Evolutionary conservation across 2,797 vertebrate species (phyloP), one percentile per base, ranked within the genome.

Genomic region (Limnodromus scolopaceus): DNA sequence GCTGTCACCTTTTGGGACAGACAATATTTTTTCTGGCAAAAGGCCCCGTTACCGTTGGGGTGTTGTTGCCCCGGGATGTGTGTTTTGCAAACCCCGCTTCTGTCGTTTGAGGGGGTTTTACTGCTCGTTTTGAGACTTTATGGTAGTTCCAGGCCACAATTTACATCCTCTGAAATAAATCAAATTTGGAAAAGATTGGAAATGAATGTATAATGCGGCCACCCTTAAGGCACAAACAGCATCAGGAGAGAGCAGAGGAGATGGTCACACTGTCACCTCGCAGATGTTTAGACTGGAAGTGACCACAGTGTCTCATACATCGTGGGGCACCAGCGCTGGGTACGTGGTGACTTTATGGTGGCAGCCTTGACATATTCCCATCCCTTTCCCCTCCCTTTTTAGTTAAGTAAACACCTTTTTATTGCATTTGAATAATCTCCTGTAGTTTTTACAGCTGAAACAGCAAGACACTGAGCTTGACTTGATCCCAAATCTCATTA

Each of bases 1-100:
- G 65, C 91, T 75, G 80, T 83, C 95, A 34, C 12, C 3, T n/a
- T 64, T 71, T 86, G 92, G 85, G 94, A 43, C 65, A 36, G 60
- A 22, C 49, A 32, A 51, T 89, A 46, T 77, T 95, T 89, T 69
- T 84, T 43, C 61, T 90, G 95, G 95, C 93, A 10, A 30, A 57
- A 41, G 0, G 19, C 34, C 3, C 22, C 2, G 27, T 72, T 74
- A 17, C 60, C 43, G 10, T 22, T 19, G 48, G 61, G 49, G 20
- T 68, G 81, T 36, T 41, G 49, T 43, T 76, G 57, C 45, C n/a
- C 69, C 2, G 11, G 86, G 54, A 66, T 69, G 66, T 54, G 0
- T 10, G 63, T 72, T 53, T 41, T 68, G 41, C 85, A 90, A 91
- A 22, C 38, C 23, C 43, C n/a, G 24, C 55, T 88, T 46, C 70